Percentiles rank a stretch among this genome's conserved stretches.
Conservation (phyloP, 2,888 invertebrate genomes). For the Cheilosia urbana region DNA sequence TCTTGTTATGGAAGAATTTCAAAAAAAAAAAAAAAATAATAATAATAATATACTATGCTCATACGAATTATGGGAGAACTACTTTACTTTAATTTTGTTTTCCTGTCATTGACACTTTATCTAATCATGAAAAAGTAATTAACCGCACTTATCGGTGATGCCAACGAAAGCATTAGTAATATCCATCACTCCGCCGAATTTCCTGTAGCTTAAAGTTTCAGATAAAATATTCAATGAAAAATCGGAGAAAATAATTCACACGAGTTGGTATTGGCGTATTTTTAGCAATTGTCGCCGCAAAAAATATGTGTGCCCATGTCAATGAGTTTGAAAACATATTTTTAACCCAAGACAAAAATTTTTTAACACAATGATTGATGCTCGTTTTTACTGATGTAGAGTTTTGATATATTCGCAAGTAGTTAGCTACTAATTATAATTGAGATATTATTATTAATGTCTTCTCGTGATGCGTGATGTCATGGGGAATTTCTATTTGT, state of each 20-base stretch:
- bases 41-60: too few species aligned
- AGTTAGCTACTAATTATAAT: constrained; percentile 30
- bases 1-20: constrained; percentile 13
- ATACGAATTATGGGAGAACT: neutral
- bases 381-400: neutral
- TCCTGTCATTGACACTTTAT: constrained; percentile 27
- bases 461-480: neutral
- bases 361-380: constrained; percentile 28
- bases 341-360: constrained; percentile 3
- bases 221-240: constrained; percentile 1
- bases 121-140: constrained; percentile 21
- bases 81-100: neutral
- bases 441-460: constrained; percentile 9
- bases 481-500: neutral
- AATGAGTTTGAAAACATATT: constrained; percentile 16
- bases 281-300: constrained; percentile 29
- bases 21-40: too few species aligned
- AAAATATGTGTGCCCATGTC: neutral
- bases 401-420: constrained; percentile 7
- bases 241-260: neutral
- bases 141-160: constrained; percentile 16
- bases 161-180: constrained; percentile 16
- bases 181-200: neutral
- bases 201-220: constrained; percentile 17
- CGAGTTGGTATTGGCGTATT: constrained; percentile 8